phyloP scores from a whole-genome alignment of 2,113 vertebrate genomes.

The Percina caprodes region DNA sequence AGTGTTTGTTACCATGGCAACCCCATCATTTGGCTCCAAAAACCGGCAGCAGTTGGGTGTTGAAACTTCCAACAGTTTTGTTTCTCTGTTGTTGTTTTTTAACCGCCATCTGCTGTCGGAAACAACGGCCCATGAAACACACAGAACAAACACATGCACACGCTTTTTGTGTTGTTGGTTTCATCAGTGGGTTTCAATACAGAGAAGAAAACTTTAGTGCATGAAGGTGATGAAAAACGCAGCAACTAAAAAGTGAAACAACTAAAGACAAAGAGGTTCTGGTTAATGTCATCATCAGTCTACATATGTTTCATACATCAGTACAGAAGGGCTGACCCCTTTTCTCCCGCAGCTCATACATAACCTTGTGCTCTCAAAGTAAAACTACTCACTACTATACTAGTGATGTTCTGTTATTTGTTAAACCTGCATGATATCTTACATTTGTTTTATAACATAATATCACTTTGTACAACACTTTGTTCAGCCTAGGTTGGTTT shows the following conservation, averaged over 20 bases:
- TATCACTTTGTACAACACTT: no score
- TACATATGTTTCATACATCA: neutral
- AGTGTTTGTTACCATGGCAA: conserved; percentile 39
- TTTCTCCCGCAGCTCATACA: no score
- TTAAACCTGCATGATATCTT: no score
- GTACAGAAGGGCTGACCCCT: no score
- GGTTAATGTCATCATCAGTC: conserved; percentile 24
- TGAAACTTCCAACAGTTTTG: conserved; percentile 36
- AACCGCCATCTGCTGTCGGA: conserved; percentile 37
- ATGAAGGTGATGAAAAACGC: neutral
- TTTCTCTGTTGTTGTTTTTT: conserved; percentile 12
- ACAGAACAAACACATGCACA: neutral
- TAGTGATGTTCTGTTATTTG: no score
- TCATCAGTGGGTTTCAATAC: neutral
- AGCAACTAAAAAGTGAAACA: neutral
- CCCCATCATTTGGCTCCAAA: conserved; percentile 15
- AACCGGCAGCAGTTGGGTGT: conserved; percentile 16
- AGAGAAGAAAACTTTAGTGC: neutral
- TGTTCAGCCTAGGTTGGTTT: no score
- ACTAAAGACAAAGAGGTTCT: neutral
- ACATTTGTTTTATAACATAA: no score
- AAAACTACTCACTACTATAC: no score
- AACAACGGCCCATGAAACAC: neutral
- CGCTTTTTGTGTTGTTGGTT: neutral
- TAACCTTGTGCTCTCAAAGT: no score